Evolutionary conservation across 2,888 invertebrate species (phyloP).

Genomic region (Ischnus inquisitorius): DNA sequence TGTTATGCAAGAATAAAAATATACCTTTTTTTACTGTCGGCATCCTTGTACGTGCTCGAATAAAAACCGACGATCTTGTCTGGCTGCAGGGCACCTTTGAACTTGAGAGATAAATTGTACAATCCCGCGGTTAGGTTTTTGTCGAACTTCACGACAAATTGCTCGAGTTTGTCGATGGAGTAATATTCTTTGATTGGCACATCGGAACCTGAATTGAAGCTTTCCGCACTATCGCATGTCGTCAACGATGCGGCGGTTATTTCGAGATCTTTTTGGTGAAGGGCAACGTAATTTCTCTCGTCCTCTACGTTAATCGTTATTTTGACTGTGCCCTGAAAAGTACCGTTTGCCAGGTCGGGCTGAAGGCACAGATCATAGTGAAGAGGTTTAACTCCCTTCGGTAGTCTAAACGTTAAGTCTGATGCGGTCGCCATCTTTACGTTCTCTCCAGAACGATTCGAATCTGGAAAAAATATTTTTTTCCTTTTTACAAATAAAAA

Average conservation of each 20-base stretch:
- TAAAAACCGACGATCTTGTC: constrained; percentile 89
- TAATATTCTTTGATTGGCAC: constrained; percentile 75
- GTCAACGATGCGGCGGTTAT: constrained; percentile 85
- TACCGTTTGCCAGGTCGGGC: constrained; percentile 88
- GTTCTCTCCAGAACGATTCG: constrained; percentile 51
- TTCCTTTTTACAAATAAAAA: too few species aligned
- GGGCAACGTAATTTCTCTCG: constrained; percentile 85
- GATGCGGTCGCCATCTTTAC: constrained; percentile 76
- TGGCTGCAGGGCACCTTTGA: constrained; percentile 86
- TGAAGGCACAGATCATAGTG: constrained; percentile 89
- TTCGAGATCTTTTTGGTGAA: constrained; percentile 86
- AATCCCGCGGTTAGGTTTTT: constrained; percentile 79
- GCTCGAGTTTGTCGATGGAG: constrained; percentile 76
- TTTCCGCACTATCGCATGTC: constrained; percentile 74
- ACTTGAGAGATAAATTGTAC: constrained; percentile 86
- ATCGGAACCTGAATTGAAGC: constrained; percentile 60
- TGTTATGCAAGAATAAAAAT: not conserved
- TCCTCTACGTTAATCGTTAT: constrained; percentile 86
- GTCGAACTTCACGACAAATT: constrained; percentile 77
- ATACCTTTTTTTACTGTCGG: constrained; percentile 80
- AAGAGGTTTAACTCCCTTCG: constrained; percentile 87
- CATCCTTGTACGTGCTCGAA: constrained; percentile 86
- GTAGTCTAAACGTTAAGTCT: constrained; percentile 87
- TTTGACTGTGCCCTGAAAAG: constrained; percentile 87
- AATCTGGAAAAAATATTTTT: constrained; percentile 47